These are phyloP conservation scores for Parnassius apollo DNA, from an alignment of 2,888 invertebrate species.

Conservation along the genomic window DNA sequence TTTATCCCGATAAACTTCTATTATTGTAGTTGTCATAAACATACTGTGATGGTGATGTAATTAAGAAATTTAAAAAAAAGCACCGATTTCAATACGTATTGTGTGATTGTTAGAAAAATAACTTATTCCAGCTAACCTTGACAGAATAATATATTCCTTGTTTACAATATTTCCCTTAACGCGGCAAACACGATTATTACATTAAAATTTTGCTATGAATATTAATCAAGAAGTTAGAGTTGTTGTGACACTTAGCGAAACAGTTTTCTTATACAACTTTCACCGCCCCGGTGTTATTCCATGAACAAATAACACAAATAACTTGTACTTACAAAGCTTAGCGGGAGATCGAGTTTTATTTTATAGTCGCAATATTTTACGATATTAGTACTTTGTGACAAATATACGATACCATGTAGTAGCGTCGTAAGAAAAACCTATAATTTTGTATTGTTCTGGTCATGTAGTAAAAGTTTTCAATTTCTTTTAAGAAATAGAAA, in stretches of 20 bases:
- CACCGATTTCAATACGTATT: too few relatives aligned
- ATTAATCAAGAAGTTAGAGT: conserved; percentile 36
- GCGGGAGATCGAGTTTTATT: neutral
- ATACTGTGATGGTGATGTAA: too few relatives aligned
- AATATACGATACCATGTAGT: too few relatives aligned
- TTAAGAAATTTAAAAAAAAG: too few relatives aligned
- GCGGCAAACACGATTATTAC: conserved; percentile 13
- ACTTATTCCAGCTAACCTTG: too few relatives aligned
- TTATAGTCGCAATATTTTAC: conserved; percentile 11
- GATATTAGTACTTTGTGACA: conserved; percentile 1
- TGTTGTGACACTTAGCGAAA: conserved; percentile 21
- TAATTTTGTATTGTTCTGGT: too few relatives aligned
- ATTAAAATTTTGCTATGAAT: conserved; percentile 30
- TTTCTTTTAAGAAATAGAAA: too few relatives aligned
- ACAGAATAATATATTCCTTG: neutral
- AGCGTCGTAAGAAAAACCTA: too few relatives aligned
- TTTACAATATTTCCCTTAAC: conserved; percentile 7
- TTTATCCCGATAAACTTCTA: too few relatives aligned
- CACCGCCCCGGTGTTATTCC: conserved; percentile 26
- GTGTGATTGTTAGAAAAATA: too few relatives aligned
- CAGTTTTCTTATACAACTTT: conserved; percentile 30
- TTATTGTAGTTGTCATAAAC: too few relatives aligned
- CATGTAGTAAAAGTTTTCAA: too few relatives aligned
- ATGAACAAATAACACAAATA: conserved; percentile 3
- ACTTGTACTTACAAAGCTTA: conserved; percentile 18